Evolutionary conservation across 1,140 invertebrate species (phyloP).

Genomic region (Lysiphlebus fabarum): DNA sequence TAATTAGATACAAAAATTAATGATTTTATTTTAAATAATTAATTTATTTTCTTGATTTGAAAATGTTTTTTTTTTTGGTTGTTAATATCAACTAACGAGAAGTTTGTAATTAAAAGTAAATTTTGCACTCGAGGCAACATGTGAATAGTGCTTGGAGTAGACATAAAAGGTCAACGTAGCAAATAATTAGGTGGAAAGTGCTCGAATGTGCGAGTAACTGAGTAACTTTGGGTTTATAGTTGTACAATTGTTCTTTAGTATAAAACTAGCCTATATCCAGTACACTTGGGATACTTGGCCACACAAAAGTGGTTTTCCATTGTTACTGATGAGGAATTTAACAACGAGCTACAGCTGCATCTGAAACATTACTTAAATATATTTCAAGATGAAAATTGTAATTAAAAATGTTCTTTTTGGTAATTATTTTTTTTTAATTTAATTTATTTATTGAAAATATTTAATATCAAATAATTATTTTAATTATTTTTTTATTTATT

Average conservation of each 20-base stretch:
- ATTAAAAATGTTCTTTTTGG: background rate
- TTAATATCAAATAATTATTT: too few relatives aligned
- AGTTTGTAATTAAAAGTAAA: too few relatives aligned
- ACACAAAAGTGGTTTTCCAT: slow-evolving; percentile 16
- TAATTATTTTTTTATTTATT: too few relatives aligned
- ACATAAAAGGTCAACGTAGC: slow-evolving; percentile 10
- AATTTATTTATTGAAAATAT: background rate
- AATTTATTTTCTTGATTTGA: too few relatives aligned
- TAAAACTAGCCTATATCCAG: too few relatives aligned
- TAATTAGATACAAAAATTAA: too few relatives aligned
- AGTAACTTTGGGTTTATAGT: slow-evolving; percentile 11
- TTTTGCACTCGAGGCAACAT: background rate
- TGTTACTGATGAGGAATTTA: slow-evolving; percentile 8
- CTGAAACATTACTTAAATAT: slow-evolving; percentile 2
- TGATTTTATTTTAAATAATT: too few relatives aligned
- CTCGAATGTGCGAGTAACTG: slow-evolving; percentile 18
- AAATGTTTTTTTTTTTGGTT: too few relatives aligned
- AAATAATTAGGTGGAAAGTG: slow-evolving; percentile 24
- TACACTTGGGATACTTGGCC: slow-evolving; percentile 4
- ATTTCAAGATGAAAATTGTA: background rate
- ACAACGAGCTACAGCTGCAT: background rate
- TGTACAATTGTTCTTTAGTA: too few relatives aligned
- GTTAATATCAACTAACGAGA: too few relatives aligned
- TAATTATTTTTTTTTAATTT: background rate
- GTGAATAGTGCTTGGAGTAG: background rate